Base-by-base conservation (phyloP, 1,140 invertebrate genomes). In the Aphelenchoides fujianensis region DNA sequence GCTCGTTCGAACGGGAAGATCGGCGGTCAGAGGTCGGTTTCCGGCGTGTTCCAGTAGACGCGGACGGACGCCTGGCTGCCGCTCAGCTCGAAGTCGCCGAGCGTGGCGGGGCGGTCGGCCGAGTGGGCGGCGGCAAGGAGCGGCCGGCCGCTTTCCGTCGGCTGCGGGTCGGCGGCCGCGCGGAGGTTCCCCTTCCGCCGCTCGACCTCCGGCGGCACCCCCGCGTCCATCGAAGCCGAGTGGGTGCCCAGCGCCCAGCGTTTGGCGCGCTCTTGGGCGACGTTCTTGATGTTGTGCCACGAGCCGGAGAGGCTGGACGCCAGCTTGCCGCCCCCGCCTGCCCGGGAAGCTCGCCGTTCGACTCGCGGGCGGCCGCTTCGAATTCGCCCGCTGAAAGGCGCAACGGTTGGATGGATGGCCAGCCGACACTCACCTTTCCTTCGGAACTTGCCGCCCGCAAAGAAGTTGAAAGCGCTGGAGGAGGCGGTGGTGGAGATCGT, bases 231-330 rank as follows among this genome's bases (percentile, higher is more conserved):
- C 7, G 55, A 59, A 5, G 5, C 19, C 5, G 5, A 7, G 19
- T 59, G 55, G 19, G 19, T 19, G 19, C 55, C 23, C 5, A 59
- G 55, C 12, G 55, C 55, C 55, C 55, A 59, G 23, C 55, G 55
- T 5, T 59, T 59, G 23, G 55, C 55, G 5, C 55, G 55, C 34
- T 59, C 55, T 19, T 23, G 55, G 7, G 55, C 55, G 5, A 59
- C 55, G 23, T 19, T 59, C 19, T 59, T 59, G 55, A 59, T 59
- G 55, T 59, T 59, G 19, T 59, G 5, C 55, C 55, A 59, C 55
- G 55, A 59, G 5, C 55, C 55, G 55, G 23, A 59, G 5, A 7
- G 5, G 41, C 41, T 48, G 41, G 41, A 48, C 23, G 55, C 12
- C 55, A 59, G 7, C 55, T 59, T 59, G 12, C 41, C 41, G 23